A percentile compares a stretch with the other conserved stretches of the same genome.
Evolutionary conservation across 2,888 invertebrate genomes (phyloP).

Genomic region (Cosmia trapezina): DNA sequence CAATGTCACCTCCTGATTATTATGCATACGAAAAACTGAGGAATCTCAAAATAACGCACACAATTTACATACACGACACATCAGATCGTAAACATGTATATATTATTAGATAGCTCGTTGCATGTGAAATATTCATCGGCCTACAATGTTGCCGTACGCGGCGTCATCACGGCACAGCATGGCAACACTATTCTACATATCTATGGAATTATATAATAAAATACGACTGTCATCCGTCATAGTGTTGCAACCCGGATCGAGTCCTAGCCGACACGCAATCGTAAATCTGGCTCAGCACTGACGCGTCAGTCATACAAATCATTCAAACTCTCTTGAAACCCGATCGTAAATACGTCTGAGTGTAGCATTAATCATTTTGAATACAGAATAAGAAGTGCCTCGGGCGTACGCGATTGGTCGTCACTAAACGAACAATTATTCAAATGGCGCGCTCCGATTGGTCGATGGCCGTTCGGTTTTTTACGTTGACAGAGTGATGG

Average conservation of each 20-base stretch:
- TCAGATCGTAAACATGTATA: conserved; percentile 53
- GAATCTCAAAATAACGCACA: conserved; percentile 44
- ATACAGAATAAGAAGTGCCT: conserved; percentile 83
- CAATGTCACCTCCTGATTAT: conserved; percentile 44
- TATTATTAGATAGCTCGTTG: conserved; percentile 50
- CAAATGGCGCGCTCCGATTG: conserved; percentile 85
- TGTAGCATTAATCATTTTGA: conserved; percentile 86
- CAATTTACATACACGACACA: conserved; percentile 51
- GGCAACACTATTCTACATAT: conserved; percentile 74
- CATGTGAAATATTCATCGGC: conserved; percentile 55
- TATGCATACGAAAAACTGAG: conserved; percentile 40
- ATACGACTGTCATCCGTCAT: conserved; percentile 79
- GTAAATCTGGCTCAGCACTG: conserved; percentile 83
- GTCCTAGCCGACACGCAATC: conserved; percentile 80
- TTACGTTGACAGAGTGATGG: conserved; percentile 87
- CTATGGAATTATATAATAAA: conserved; percentile 78
- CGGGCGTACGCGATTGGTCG: conserved; percentile 85
- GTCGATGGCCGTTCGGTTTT: conserved; percentile 81
- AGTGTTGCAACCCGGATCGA: conserved; percentile 72
- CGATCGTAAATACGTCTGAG: conserved; percentile 85
- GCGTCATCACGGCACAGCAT: conserved; percentile 51
- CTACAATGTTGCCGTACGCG: conserved; percentile 56
- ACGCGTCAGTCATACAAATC: conserved; percentile 86
- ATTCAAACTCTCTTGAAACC: conserved; percentile 83
- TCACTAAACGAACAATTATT: conserved; percentile 88